Conservation (phyloP, 2,888 invertebrate species). For the Podotricha telesiphe region DNA sequence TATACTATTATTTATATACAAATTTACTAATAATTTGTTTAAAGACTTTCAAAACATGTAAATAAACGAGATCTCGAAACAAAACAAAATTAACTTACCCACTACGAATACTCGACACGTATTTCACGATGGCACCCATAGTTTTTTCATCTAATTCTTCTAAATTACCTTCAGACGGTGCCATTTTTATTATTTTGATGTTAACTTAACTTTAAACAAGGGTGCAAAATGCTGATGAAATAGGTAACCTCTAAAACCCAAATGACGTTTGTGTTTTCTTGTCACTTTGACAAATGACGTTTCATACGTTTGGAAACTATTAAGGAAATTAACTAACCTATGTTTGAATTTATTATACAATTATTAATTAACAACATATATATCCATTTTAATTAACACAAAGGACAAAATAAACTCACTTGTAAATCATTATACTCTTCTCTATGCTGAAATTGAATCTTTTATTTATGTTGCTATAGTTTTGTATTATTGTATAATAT, state of each 20-base stretch:
- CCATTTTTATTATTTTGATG: constrained; percentile 31
- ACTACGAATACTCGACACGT: constrained; percentile 62
- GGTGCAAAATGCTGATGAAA: constrained; percentile 16
- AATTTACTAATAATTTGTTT: not conserved
- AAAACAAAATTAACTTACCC: constrained; percentile 56
- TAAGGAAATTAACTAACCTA: not conserved
- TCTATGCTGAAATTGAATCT: too few species aligned
- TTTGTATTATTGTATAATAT: too few species aligned
- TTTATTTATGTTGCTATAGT: too few species aligned
- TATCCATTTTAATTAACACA: too few species aligned
- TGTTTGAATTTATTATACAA: too few species aligned
- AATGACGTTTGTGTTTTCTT: constrained; percentile 22
- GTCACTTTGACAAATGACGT: not conserved
- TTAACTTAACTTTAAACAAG: not conserved
- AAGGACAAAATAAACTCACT: too few species aligned
- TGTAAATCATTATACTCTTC: too few species aligned
- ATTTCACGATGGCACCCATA: constrained; percentile 62
- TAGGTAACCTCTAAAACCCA: constrained; percentile 1
- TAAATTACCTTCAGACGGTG: constrained; percentile 36
- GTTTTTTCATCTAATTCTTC: constrained; percentile 60
- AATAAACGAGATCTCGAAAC: constrained; percentile 3
- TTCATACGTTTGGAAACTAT: not conserved
- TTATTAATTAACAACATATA: too few species aligned
- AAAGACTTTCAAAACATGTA: not conserved
- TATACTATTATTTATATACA: not conserved